Evolutionary conservation across 23 tunicate genomes (phyloP).

Genomic region (Clavelina lepadiformis): DNA sequence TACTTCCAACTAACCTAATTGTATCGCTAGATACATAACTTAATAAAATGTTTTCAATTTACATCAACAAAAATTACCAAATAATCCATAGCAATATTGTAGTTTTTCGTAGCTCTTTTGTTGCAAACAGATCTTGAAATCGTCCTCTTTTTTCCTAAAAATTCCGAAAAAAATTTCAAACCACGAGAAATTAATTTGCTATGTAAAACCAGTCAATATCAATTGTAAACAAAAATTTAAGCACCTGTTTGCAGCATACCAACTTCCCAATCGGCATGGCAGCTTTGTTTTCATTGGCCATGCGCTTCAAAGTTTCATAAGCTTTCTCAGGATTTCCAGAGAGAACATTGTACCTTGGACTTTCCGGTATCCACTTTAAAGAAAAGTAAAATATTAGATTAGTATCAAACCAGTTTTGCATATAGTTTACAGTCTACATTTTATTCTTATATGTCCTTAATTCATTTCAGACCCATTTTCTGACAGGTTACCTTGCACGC

Average conservation of each 20-base stretch:
- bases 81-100: constrained; percentile 91
- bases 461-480: too few species aligned
- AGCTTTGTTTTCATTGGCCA: constrained; percentile 59
- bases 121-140: constrained; percentile 64
- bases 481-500: constrained; percentile 49
- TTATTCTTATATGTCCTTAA: too few species aligned
- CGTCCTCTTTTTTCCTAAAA: constrained; percentile 54
- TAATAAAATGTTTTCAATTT: too few species aligned
- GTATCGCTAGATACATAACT: too few species aligned
- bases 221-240: too few species aligned
- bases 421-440: too few species aligned
- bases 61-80: constrained; percentile 20
- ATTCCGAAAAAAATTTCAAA: too few species aligned
- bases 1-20: too few species aligned
- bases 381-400: too few species aligned
- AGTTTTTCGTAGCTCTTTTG: constrained; percentile 53
- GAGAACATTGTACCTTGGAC: constrained; percentile 88
- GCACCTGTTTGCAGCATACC: constrained; percentile 45
- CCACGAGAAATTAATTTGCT: too few species aligned
- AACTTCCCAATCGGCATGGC: constrained; percentile 79
- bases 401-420: too few species aligned
- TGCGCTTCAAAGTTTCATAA: constrained; percentile 64
- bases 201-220: too few species aligned
- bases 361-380: constrained; percentile 87
- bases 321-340: constrained; percentile 95